A percentile compares a stretch with the other conserved stretches of the same genome.
Conservation (phyloP, 2,888 invertebrate genomes). For the Timema podura region DNA sequence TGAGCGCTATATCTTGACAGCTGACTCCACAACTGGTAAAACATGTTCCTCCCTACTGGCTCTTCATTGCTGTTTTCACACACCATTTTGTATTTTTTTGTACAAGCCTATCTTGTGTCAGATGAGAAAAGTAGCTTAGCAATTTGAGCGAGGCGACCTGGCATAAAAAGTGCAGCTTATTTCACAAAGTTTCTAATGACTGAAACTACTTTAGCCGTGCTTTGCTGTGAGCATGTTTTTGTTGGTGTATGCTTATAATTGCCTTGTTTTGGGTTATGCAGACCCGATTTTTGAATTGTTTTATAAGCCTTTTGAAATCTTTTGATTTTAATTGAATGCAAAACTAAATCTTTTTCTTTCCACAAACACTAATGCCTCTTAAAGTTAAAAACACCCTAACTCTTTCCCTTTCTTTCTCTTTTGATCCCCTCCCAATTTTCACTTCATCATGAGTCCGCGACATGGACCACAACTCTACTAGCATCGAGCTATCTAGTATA, state of each 20-base stretch:
- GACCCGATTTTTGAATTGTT: background rate
- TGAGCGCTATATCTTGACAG: background rate
- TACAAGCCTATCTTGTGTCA: background rate
- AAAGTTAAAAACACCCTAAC: background rate
- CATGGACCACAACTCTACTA: background rate
- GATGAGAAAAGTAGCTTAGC: background rate
- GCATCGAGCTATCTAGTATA: background rate
- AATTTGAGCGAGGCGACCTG: background rate
- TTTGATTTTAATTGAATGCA: background rate
- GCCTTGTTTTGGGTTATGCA: background rate
- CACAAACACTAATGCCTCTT: background rate
- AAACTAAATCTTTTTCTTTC: background rate
- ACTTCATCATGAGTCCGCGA: background rate
- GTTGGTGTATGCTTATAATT: background rate
- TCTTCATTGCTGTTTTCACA: too few species aligned
- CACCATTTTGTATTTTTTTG: background rate
- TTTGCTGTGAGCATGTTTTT: background rate
- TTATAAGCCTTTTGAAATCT: conserved; percentile 3
- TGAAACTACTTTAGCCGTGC: too few species aligned
- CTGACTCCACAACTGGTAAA: too few species aligned
- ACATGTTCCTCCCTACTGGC: too few species aligned
- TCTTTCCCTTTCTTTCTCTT: background rate
- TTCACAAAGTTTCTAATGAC: too few species aligned
- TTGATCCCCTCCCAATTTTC: background rate
- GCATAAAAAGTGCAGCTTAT: too few species aligned